A percentile compares a stretch with the other conserved stretches of the same genome.
These are phyloP conservation scores for Catocala nupta DNA, from an alignment of 2,888 invertebrate species.

Conservation along the genomic window DNA sequence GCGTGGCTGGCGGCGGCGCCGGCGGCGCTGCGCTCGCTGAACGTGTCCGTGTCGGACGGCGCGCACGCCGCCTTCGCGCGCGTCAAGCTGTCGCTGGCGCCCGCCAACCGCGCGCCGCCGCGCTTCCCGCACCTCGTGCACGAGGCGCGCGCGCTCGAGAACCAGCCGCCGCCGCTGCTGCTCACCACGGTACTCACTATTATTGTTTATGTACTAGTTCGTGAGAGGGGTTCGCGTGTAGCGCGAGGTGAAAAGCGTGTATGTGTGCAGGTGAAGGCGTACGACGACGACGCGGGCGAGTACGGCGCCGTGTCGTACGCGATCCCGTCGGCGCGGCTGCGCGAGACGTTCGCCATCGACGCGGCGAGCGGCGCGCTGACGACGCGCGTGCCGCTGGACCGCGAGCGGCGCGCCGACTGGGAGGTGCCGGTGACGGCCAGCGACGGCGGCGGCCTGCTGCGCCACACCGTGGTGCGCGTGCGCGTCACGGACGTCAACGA, in stretches of 20 bases:
- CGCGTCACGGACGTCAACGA: constrained; percentile 95
- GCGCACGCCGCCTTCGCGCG: constrained; percentile 96
- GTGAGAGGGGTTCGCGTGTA: background rate
- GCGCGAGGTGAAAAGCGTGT: background rate
- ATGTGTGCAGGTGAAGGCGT: constrained; percentile 89
- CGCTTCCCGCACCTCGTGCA: constrained; percentile 92
- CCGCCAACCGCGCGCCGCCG: constrained; percentile 93
- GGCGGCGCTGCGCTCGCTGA: constrained; percentile 88
- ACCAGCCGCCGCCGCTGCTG: constrained; percentile 91
- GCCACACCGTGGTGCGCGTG: constrained; percentile 92
- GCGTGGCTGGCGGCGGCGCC: constrained; percentile 88
- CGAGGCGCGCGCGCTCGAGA: constrained; percentile 94
- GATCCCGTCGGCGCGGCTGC: constrained; percentile 91
- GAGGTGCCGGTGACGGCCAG: constrained; percentile 92
- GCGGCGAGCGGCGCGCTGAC: constrained; percentile 90
- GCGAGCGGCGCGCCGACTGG: constrained; percentile 89
- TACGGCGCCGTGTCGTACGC: constrained; percentile 92
- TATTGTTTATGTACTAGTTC: no score
- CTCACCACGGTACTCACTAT: constrained; percentile 88
- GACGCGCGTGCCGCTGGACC: constrained; percentile 90
- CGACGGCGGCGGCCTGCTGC: constrained; percentile 93
- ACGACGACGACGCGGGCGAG: constrained; percentile 93
- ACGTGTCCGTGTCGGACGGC: constrained; percentile 98
- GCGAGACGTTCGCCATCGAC: constrained; percentile 92
- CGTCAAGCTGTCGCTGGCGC: constrained; percentile 92